phyloP scores from a whole-genome alignment of 37 sponge, comb jelly and placozoan genomes.

The Oopsacas minuta region DNA sequence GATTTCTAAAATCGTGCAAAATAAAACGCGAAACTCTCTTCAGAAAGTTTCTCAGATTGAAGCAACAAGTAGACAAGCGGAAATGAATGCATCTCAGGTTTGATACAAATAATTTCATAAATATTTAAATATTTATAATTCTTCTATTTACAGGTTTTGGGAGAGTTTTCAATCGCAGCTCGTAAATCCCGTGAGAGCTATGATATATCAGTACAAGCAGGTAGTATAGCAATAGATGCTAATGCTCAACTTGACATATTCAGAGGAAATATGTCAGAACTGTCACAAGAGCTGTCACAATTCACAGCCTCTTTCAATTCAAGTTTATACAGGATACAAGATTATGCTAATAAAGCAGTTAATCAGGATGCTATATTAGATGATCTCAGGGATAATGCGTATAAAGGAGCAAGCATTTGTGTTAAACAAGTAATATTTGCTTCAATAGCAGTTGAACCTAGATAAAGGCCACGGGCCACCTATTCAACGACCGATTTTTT shows the following conservation, averaged over 20 bases:
- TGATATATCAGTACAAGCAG: background rate
- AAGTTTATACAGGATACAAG: background rate
- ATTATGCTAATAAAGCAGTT: background rate
- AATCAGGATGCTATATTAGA: background rate
- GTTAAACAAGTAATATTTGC: background rate
- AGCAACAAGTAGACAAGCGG: background rate
- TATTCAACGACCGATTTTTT: too few relatives aligned
- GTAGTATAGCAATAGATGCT: background rate
- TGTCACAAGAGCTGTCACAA: background rate
- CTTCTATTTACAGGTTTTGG: background rate
- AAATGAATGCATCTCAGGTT: background rate
- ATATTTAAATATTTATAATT: background rate
- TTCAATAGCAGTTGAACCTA: too few relatives aligned
- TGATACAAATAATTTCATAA: background rate
- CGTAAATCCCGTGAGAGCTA: background rate
- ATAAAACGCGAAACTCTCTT: background rate
- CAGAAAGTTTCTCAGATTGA: background rate
- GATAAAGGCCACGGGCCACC: too few relatives aligned
- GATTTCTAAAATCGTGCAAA: background rate
- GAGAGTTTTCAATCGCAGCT: background rate
- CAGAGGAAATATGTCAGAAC: background rate
- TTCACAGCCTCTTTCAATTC: background rate
- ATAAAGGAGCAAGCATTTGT: background rate
- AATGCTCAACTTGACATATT: background rate
- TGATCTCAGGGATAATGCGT: background rate